These are phyloP conservation scores for Sula dactylatra DNA, from an alignment of 2,113 vertebrate species.

Conservation along the genomic window DNA sequence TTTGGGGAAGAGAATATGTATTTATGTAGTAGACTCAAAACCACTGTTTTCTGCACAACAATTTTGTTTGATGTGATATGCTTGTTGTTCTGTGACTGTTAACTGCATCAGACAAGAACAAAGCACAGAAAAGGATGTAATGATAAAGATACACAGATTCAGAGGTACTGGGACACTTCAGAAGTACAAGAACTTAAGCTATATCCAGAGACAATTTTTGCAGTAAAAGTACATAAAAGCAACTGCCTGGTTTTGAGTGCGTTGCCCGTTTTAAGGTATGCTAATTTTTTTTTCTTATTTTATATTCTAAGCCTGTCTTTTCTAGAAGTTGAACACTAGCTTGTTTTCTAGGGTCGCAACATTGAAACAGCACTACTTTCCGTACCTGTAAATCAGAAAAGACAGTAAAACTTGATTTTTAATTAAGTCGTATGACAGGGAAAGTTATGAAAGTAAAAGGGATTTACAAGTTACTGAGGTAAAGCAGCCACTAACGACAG, in stretches of 20 bases:
- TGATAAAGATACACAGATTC: not conserved
- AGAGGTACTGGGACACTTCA: not conserved
- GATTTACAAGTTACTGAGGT: not conserved
- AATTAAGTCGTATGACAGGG: not conserved
- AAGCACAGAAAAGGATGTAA: conserved; percentile 6
- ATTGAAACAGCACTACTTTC: not conserved
- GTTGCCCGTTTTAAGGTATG: not conserved
- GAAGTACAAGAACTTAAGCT: not conserved
- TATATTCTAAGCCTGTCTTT: not conserved
- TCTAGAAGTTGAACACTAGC: not conserved
- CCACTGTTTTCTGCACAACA: not conserved
- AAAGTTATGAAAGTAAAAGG: not conserved
- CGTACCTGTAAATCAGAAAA: not conserved
- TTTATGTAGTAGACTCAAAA: conserved; percentile 6
- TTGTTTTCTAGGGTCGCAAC: not conserved
- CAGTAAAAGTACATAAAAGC: not conserved
- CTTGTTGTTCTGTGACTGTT: conserved; percentile 23
- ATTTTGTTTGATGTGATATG: not conserved
- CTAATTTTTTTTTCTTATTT: not conserved
- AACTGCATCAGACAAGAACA: conserved; percentile 32
- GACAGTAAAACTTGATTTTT: conserved; percentile 36
- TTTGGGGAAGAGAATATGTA: not conserved
- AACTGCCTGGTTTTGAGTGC: not conserved
- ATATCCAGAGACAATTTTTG: not conserved
- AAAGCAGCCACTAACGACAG: not conserved